Conservation (phyloP, 1,140 invertebrate genomes). For the Drosophila malerkotliana region DNA sequence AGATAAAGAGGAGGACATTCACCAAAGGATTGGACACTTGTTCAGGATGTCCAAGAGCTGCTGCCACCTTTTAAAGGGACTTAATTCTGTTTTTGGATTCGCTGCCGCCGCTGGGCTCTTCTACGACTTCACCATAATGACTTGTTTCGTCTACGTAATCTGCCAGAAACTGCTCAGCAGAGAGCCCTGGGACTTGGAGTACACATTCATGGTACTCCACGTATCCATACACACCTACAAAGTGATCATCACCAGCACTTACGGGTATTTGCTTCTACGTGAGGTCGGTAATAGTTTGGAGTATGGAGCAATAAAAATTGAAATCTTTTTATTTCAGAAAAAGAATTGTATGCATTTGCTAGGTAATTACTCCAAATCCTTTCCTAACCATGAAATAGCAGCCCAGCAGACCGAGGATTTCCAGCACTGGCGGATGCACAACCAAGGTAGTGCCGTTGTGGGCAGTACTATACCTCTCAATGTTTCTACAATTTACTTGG, state of each 20-base stretch:
- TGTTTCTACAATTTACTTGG: constrained; percentile 59
- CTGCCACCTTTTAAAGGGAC: constrained; percentile 32
- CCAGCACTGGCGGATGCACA: constrained; percentile 74
- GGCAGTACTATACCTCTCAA: constrained; percentile 45
- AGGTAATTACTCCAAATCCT: constrained; percentile 38
- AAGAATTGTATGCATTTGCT: constrained; percentile 54
- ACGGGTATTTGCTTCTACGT: constrained; percentile 58
- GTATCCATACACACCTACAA: constrained; percentile 65
- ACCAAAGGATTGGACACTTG: constrained; percentile 30
- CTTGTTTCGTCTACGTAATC: constrained; percentile 64
- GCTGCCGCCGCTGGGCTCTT: constrained; percentile 58
- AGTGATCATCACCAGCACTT: constrained; percentile 53
- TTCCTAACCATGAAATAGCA: constrained; percentile 2
- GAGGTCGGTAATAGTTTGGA: constrained; percentile 64
- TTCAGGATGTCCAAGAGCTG: constrained; percentile 54
- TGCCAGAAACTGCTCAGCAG: constrained; percentile 63
- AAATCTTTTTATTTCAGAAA: constrained; percentile 34
- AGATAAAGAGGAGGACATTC: neutral
- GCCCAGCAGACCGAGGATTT: constrained; percentile 37
- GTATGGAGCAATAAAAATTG: neutral
- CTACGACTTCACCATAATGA: constrained; percentile 73
- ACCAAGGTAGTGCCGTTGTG: constrained; percentile 44
- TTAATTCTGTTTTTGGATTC: constrained; percentile 60
- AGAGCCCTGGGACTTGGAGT: constrained; percentile 45
- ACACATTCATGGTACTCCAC: constrained; percentile 55